phyloP scores from a whole-genome alignment of 2,113 vertebrate species.

The Limanda limanda region DNA sequence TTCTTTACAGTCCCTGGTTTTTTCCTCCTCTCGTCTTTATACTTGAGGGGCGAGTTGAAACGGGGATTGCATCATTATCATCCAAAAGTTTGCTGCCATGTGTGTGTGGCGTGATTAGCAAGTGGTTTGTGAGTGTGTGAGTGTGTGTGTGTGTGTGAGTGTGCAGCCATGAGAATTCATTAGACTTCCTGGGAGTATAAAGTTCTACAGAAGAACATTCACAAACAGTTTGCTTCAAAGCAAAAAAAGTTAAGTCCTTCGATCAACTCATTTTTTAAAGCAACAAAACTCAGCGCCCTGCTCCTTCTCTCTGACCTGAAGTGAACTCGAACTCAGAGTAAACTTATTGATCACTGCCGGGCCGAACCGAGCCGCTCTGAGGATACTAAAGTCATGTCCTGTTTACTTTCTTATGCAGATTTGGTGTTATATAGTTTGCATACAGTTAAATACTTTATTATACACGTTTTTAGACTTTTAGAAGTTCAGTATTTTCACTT shows the following conservation, averaged over 20 bases:
- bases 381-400: too few relatives aligned
- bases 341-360: not conserved
- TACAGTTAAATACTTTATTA: too few relatives aligned
- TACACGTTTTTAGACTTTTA: too few relatives aligned
- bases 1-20: conserved; percentile 88
- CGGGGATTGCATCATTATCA: conserved; percentile 96
- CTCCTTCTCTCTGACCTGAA: not conserved
- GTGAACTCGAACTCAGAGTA: too few relatives aligned
- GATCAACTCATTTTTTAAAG: conserved; percentile 18
- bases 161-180: conserved; percentile 27
- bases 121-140: conserved; percentile 65
- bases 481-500: too few relatives aligned
- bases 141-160: conserved; percentile 12
- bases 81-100: conserved; percentile 90
- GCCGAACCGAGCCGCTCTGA: not conserved
- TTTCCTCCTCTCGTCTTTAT: conserved; percentile 55
- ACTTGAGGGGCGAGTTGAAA: conserved; percentile 92
- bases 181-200: conserved; percentile 52
- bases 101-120: conserved; percentile 89
- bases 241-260: conserved; percentile 29
- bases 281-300: not conserved
- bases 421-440: too few relatives aligned
- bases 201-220: conserved; percentile 36
- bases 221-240: conserved; percentile 50
- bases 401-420: too few relatives aligned